Conservation (phyloP, 2,113 vertebrate species). For the Mirounga angustirostris region DNA sequence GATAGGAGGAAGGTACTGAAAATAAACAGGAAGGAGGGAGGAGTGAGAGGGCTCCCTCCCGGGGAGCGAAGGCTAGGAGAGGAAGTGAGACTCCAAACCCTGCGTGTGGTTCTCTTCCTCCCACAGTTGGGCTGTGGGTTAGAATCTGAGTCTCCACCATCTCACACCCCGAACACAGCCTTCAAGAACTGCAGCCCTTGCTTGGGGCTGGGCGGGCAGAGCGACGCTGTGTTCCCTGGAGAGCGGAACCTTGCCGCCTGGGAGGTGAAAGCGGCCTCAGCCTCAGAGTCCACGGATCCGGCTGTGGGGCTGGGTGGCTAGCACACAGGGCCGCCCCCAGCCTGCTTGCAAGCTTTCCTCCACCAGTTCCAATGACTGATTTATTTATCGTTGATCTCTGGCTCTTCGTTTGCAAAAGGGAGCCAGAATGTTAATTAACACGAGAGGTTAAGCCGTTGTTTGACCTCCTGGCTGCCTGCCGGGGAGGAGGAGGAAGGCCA, state of each 20-base stretch:
- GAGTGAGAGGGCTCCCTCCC: neutral
- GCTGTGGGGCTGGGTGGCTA: neutral
- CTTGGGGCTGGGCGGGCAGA: neutral
- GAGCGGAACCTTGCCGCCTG: neutral
- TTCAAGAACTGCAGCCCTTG: neutral
- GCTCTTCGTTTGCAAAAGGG: slow-evolving; percentile 64
- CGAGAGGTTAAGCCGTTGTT: slow-evolving; percentile 79
- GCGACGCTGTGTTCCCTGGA: fast-evolving
- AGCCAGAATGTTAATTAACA: slow-evolving; percentile 83
- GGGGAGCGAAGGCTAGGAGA: neutral
- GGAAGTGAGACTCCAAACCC: neutral
- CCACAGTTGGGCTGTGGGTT: neutral
- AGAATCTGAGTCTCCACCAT: neutral
- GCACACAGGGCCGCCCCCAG: neutral
- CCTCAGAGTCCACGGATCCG: neutral
- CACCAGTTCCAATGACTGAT: neutral
- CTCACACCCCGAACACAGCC: neutral
- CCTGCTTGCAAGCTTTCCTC: neutral
- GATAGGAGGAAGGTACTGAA: neutral
- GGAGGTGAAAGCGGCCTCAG: neutral
- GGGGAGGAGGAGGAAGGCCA: slow-evolving; percentile 80
- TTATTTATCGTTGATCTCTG: slow-evolving; percentile 74
- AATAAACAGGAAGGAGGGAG: neutral
- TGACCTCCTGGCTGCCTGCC: slow-evolving; percentile 75
- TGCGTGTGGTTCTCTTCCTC: neutral